These are phyloP conservation scores for Hedychridium roseum DNA, from an alignment of 2,888 invertebrate species.

Conservation along the genomic window DNA sequence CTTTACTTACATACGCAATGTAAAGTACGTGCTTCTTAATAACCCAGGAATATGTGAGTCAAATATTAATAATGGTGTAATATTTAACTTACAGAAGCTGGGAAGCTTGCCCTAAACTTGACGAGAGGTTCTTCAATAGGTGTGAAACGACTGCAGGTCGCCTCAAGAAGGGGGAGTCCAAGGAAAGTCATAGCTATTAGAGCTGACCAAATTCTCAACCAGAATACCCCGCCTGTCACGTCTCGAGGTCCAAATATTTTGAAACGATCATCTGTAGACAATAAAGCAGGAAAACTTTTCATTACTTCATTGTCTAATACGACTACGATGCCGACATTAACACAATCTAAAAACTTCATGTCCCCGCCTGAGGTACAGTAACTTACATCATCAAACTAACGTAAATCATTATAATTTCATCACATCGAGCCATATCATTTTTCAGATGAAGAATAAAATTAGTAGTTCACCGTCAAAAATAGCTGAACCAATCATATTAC, in stretches of 20 bases:
- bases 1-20: too few species aligned
- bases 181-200: constrained; percentile 67
- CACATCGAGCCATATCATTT: background rate
- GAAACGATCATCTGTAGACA: constrained; percentile 49
- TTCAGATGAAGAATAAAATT: constrained; percentile 44
- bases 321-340: constrained; percentile 42
- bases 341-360: constrained; percentile 46
- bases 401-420: constrained; percentile 1
- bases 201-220: constrained; percentile 66
- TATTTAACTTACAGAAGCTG: constrained; percentile 70
- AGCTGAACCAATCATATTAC: constrained; percentile 50
- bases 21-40: too few species aligned
- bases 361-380: constrained; percentile 42
- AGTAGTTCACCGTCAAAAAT: constrained; percentile 35
- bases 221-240: constrained; percentile 42
- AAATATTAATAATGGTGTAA: background rate
- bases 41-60: too few species aligned
- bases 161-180: constrained; percentile 52
- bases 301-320: constrained; percentile 51
- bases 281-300: constrained; percentile 52
- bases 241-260: constrained; percentile 59
- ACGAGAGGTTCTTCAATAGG: constrained; percentile 61
- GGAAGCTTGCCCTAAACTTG: constrained; percentile 76
- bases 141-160: constrained; percentile 57
- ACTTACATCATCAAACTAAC: too few species aligned